These are phyloP conservation scores for Sphaeridia pumilis DNA, from an alignment of 2,888 invertebrate species.

Conservation along the genomic window DNA sequence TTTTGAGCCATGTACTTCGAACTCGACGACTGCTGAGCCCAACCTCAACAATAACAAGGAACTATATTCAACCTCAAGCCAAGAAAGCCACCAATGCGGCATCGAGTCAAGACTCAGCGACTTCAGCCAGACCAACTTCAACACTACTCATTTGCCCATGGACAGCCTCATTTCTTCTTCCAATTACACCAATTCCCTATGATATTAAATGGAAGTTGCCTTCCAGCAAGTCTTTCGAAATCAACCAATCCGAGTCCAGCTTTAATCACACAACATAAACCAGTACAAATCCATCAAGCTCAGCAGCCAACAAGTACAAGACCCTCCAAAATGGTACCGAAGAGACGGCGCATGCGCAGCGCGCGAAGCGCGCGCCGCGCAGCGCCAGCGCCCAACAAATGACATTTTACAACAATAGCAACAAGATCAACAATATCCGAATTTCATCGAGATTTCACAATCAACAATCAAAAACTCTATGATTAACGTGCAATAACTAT, in stretches of 20 bases:
- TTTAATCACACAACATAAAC: not conserved
- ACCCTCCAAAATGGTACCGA: no score
- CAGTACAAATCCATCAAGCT: no score
- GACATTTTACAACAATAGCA: no score
- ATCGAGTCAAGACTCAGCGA: conserved; percentile 31
- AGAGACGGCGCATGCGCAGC: no score
- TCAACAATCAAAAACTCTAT: no score
- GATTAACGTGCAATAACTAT: no score
- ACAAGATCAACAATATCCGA: no score
- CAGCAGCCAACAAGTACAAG: no score
- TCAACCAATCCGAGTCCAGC: not conserved
- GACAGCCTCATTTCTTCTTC: conserved; percentile 33
- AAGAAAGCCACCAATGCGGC: conserved; percentile 33
- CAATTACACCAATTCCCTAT: conserved; percentile 30
- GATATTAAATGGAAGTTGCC: conserved; percentile 20
- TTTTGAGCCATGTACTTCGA: not conserved
- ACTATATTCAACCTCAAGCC: conserved; percentile 22
- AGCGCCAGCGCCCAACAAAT: no score
- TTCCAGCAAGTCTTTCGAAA: no score
- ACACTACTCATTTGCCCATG: conserved; percentile 29
- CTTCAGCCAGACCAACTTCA: conserved; percentile 23
- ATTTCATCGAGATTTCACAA: no score
- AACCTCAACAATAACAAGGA: not conserved
- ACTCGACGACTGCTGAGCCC: conserved; percentile 5
- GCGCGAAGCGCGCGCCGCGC: no score